These are phyloP conservation scores for Globodera ellingtonae DNA, from an alignment of 1,140 invertebrate species.

Conservation along the genomic window DNA sequence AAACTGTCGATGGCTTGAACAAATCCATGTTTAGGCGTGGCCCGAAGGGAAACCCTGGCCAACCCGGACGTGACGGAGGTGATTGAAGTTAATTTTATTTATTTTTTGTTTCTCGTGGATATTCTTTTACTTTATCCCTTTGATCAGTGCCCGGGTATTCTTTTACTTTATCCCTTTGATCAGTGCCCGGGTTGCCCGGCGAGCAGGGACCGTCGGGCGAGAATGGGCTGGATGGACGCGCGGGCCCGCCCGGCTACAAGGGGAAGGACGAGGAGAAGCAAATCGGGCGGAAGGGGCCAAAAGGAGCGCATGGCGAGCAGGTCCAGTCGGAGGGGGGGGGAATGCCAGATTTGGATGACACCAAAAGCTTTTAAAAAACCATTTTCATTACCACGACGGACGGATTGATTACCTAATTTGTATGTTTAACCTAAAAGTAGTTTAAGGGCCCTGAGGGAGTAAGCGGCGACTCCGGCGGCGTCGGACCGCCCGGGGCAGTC, in stretches of 20 bases:
- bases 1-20: background rate
- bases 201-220: constrained; percentile 36
- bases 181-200: constrained; percentile 50
- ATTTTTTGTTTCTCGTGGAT: no score
- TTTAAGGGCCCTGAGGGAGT: constrained; percentile 34
- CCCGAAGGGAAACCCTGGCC: constrained; percentile 47
- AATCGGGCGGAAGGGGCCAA: constrained; percentile 42
- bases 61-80: constrained; percentile 37
- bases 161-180: background rate
- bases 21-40: constrained; percentile 27
- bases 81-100: background rate
- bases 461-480: constrained; percentile 37
- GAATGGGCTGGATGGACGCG: constrained; percentile 39
- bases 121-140: background rate
- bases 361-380: no score
- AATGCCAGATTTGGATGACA: background rate
- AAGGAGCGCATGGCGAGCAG: constrained; percentile 44
- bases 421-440: background rate
- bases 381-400: no score
- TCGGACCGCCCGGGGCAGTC: constrained; percentile 38
- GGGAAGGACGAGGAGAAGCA: constrained; percentile 53
- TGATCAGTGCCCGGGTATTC: constrained; percentile 35
- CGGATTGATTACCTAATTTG: background rate
- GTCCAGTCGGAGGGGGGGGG: background rate
- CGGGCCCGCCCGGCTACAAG: constrained; percentile 39